Conservation (phyloP, 2,797 vertebrate genomes). For the Mormyrus hasselquistii region DNA sequence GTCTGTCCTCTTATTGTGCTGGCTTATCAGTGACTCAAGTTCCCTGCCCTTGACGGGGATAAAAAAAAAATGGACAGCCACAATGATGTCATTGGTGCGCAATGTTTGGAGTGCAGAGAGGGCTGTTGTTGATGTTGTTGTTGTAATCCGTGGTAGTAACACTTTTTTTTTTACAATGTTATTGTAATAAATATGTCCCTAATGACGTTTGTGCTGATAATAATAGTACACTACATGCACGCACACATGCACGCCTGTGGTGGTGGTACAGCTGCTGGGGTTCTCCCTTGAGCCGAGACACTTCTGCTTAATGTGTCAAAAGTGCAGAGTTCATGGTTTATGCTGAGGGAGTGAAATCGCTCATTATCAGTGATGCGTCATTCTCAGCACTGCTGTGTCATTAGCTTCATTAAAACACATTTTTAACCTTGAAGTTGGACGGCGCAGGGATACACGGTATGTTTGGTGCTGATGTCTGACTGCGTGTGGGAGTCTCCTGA, state of each 20-base stretch:
- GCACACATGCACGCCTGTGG: not conserved
- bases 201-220: not conserved
- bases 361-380: not conserved
- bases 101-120: not conserved
- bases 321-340: constrained; percentile 44
- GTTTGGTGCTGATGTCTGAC: not conserved
- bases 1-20: constrained; percentile 7
- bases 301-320: not conserved
- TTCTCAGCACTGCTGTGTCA: not conserved
- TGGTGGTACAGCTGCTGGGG: constrained; percentile 11
- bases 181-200: not conserved
- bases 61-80: not conserved
- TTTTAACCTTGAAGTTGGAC: not conserved
- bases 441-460: not conserved
- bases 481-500: not conserved
- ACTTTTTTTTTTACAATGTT: not conserved
- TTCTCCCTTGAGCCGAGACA: not conserved
- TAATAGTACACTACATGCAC: not conserved
- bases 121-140: not conserved
- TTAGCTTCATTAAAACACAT: constrained; percentile 28
- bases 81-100: constrained; percentile 12
- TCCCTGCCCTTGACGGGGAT: not conserved
- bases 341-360: constrained; percentile 29
- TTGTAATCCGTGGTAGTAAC: not conserved
- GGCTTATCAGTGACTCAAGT: constrained; percentile 21